phyloP scores from a whole-genome alignment of 2,113 vertebrate genomes.

The Oophaga pumilio region DNA sequence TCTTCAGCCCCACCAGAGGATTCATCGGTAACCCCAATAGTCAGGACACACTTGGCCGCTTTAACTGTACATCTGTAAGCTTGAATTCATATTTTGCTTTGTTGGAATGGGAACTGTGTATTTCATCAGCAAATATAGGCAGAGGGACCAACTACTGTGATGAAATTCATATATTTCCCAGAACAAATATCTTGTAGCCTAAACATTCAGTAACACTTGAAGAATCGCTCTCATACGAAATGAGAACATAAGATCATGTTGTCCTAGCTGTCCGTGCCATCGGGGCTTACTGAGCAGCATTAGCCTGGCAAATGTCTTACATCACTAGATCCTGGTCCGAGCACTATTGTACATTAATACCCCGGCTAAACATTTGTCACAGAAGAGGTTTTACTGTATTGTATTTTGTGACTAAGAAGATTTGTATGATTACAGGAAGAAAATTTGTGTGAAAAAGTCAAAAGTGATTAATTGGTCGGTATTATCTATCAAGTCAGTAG shows the following conservation, averaged over 20 bases:
- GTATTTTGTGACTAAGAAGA: conserved; percentile 60
- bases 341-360: neutral
- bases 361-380: conserved; percentile 48
- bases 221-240: neutral
- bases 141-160: conserved; percentile 27
- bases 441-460: conserved; percentile 61
- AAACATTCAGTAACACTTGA: neutral
- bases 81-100: neutral
- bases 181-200: conserved; percentile 16
- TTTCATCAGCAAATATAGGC: neutral
- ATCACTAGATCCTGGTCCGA: neutral
- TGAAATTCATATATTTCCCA: conserved; percentile 14
- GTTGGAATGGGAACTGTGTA: neutral
- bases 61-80: neutral
- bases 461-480: conserved; percentile 44
- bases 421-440: conserved; percentile 66
- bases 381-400: conserved; percentile 56
- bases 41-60: neutral
- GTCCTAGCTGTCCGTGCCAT: neutral
- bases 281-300: conserved; percentile 3
- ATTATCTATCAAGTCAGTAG: neutral
- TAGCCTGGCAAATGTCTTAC: conserved; percentile 18
- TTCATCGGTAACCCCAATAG: neutral
- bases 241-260: conserved; percentile 23
- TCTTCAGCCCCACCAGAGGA: neutral